phyloP scores from a whole-genome alignment of 2,113 vertebrate genomes.

The Callionymus lyra region DNA sequence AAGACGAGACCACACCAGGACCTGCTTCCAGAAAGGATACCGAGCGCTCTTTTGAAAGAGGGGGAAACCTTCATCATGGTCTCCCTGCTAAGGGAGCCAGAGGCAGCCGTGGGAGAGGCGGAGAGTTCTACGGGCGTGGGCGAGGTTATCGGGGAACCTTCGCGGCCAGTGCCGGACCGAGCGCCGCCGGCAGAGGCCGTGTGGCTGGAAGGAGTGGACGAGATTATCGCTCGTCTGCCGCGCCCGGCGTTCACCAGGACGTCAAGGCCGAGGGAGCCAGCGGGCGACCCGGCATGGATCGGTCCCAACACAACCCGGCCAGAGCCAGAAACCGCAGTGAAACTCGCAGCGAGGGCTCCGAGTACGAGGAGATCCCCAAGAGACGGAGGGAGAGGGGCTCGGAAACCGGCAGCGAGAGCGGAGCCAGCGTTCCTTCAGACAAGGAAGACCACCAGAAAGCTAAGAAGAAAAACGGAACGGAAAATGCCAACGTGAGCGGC shows the following conservation, averaged over 20 bases:
- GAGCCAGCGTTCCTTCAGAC: slow-evolving; percentile 77
- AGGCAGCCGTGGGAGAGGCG: slow-evolving; percentile 69
- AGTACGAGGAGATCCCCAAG: slow-evolving; percentile 89
- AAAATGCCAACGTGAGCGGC: slow-evolving; percentile 27
- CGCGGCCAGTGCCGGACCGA: slow-evolving; percentile 45
- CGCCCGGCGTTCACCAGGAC: slow-evolving; percentile 62
- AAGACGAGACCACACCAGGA: slow-evolving; percentile 53
- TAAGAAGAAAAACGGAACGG: slow-evolving; percentile 52
- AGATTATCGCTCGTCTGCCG: slow-evolving; percentile 68
- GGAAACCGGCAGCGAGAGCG: slow-evolving; percentile 84
- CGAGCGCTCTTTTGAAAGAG: slow-evolving; percentile 73
- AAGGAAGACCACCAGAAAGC: slow-evolving; percentile 71
- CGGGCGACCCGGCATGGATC: slow-evolving; percentile 43
- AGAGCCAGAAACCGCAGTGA: slow-evolving; percentile 82
- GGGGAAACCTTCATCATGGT: slow-evolving; percentile 39
- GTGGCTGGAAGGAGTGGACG: slow-evolving; percentile 70
- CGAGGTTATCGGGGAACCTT: slow-evolving; percentile 70
- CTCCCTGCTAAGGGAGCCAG: slow-evolving; percentile 49
- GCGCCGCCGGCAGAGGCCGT: slow-evolving; percentile 50
- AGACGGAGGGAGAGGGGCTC: slow-evolving; percentile 82
- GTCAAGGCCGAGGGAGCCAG: slow-evolving; percentile 61
- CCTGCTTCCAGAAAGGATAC: slow-evolving; percentile 57
- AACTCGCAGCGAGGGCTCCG: slow-evolving; percentile 83
- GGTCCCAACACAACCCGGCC: slow-evolving; percentile 57
- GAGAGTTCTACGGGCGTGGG: slow-evolving; percentile 81